Evolutionary conservation across 2,113 vertebrate species (phyloP), one percentile per base, ranked within the genome.

Genomic region (Embiotoca jacksoni): DNA sequence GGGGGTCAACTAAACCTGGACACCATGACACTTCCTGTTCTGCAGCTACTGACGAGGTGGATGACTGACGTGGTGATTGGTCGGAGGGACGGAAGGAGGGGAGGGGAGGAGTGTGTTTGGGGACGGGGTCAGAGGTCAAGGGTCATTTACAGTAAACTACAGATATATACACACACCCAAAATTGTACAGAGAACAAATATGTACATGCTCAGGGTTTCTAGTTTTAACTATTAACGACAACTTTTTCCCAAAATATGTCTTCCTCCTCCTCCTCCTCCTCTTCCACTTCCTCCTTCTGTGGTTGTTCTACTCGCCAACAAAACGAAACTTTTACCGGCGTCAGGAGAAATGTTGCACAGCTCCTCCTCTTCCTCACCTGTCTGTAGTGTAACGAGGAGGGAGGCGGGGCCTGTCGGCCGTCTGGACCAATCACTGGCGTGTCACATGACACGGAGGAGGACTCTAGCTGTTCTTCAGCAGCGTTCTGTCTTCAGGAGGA

Each of bases 381-480:
- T 77, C 58, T 78, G 83, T 86, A 87, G 84, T 90, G 87, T 81
- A 47, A 76, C 3, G 46, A 57, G 63, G 65, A 30, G 55, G 75
- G 78, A 23, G 87, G 79, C 39, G 52, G 60, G 67, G 80, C 66
- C 13, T 52, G 76, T 23, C 10, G 55, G 65, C 73, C 78, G 50
- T 52, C 62, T 60, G 64, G 60, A 56, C 15, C 64, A 50, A 49
- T n/a, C 39, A 39, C 52, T 39, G 7, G 3, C 63, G 63, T 37
- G 83, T 82, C 79, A 64, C 49, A 9, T 70, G 62, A 72, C 44
- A 3, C 0, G 52, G 6, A 71, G 80, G 69, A 57, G 63, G 54
- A 36, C 83, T 94, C 95, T 96, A 97, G 95, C 96, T 97, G 96
- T 96, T 96, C 92, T 96, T 96, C 55, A 97, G 94, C 92, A 96